Evolutionary conservation across 2,888 invertebrate genomes (phyloP), one percentile per base, ranked within the genome.

Genomic region (Sarcophaga subvicina): DNA sequence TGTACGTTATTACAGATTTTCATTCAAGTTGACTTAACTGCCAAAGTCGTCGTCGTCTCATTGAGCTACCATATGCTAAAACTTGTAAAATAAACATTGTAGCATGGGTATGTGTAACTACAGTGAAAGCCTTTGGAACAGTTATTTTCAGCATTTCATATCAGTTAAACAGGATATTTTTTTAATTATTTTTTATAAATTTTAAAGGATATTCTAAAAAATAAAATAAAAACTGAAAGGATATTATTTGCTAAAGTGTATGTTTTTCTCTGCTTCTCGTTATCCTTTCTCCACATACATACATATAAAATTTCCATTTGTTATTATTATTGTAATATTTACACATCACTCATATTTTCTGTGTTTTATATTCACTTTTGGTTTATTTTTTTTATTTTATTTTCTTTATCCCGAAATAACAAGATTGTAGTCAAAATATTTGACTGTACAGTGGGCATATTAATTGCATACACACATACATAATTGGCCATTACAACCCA

Each of bases 271-370:
- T 49, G 4, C 5, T 54, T 3, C 54, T 54, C 54, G 12, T 54
- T 14, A 54, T 14, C 17, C 12, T 54, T 17, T 54, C 17, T 54
- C 12, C 54, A 14, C 17, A 14, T 11, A 1, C 1, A 14, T 27
- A 5, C 4, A 27, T 37, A 37, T 37, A 54, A 3, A 14, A 14
- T 72, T 81, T 81, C 64, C 80, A 12, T 73, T 70, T 78, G 69
- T 75, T 83, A 72, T 49, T 45, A 60, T 47, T 45, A 60, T 79
- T 77, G 64, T 75, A 60, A 49, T 83, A 81, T 87, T 84, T 87
- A 67, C 81, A 84, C 83, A 81, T 87, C 87, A 84, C 87, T 87
- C 87, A 87, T 84, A 78, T 84, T 71, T 84, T 64, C 54, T 49
- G 60, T 81, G 64, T 70, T 87, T 72, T 73, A 72, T 76, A 76